Percentiles rank a stretch among this genome's conserved stretches.
Evolutionary conservation across 2,113 vertebrate species (phyloP).

Genomic region (Odontophorus gujanensis): DNA sequence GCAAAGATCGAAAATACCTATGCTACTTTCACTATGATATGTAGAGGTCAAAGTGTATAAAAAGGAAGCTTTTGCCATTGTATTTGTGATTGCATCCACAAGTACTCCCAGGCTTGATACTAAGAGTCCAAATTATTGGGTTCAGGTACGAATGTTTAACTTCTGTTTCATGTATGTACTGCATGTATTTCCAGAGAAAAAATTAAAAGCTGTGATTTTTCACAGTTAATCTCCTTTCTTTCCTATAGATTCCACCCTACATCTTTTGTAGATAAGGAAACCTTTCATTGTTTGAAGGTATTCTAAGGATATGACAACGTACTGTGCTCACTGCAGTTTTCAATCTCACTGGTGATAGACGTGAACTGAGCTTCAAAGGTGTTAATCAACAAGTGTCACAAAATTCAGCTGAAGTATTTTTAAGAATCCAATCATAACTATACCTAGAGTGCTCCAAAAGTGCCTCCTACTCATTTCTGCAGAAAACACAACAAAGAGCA

Average conservation of each 20-base stretch:
- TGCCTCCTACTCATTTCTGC: background rate
- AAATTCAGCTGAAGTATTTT: background rate
- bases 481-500: background rate
- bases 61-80: background rate
- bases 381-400: background rate
- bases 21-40: background rate
- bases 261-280: background rate
- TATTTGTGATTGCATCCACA: background rate
- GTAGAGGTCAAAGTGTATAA: background rate
- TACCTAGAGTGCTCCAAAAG: background rate
- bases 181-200: background rate
- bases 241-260: background rate
- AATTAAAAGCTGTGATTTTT: background rate
- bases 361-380: background rate
- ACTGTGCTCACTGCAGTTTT: background rate
- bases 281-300: background rate
- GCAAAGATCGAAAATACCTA: background rate
- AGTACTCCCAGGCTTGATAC: background rate
- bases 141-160: background rate
- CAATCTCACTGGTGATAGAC: background rate
- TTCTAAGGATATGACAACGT: background rate
- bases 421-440: background rate
- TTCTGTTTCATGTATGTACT: accelerated
- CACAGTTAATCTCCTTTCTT: background rate
- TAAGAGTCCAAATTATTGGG: background rate